Evolutionary conservation across 2,888 invertebrate species (phyloP), one percentile per base, ranked within the genome.

Genomic region (Drosophila conformis): DNA sequence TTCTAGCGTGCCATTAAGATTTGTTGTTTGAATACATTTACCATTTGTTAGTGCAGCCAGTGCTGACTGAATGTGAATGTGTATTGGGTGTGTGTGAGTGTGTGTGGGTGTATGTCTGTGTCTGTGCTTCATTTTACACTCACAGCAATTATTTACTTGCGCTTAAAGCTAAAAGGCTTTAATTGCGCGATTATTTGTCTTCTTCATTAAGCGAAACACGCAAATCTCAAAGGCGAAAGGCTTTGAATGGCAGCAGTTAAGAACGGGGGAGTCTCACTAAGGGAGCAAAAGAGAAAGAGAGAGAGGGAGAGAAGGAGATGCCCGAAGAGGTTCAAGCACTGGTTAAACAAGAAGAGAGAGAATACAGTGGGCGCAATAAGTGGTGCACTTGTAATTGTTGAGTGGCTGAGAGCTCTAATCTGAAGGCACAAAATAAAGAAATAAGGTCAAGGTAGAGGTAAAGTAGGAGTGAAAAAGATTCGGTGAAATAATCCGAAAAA

Each of bases 161-260:
- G 89, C 91, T 91, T 90, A 86, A 90, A 90, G 91, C 91, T 91
- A 90, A 91, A 91, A 89, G 91, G 89, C 89, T 91, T 91, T 91
- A 91, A 91, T 91, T 91, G 90, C 88, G 86, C 89, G 88, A 91
- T 91, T 91, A 91, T 91, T 92, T 92, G 91, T 90, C 92, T 91
- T 91, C 91, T 90, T 92, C 88, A 87, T 90, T 89, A 87, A 87
- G 87, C 85, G 87, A 90, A 88, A 91, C 91, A 91, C 90, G 89
- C 91, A 90, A 91, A 91, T 91, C 90, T 83, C 82, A 83, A 87
- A 80, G 90, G 85, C 82, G 75, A 80, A 63, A 53, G 57, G 25
- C 70, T 70, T 38, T 60, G 51, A 61, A 53, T 48, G 51, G 54
- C 21, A 42, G 15, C 46, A n/a, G 35, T 25, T 18, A 4, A n/a